Conservation (phyloP, 2,113 vertebrate species). For the Thryonomys swinderianus region DNA sequence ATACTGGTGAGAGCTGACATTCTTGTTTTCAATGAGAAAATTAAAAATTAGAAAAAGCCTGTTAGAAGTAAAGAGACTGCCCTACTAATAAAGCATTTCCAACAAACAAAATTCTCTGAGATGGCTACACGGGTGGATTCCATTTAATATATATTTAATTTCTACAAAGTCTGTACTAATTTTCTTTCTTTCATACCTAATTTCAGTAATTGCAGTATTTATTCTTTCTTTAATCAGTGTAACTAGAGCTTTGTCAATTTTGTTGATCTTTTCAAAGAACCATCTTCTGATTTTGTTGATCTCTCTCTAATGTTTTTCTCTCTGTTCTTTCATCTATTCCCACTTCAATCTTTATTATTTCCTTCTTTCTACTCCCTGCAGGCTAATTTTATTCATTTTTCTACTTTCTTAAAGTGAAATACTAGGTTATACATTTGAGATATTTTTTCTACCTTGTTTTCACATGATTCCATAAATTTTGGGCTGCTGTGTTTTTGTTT, state of each 20-base stretch:
- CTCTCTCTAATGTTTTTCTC: neutral
- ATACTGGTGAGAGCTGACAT: neutral
- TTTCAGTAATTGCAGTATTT: neutral
- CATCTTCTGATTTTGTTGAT: neutral
- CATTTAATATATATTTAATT: neutral
- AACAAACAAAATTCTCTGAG: neutral
- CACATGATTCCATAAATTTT: neutral
- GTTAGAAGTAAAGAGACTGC: neutral
- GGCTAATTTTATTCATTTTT: neutral
- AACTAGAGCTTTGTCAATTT: neutral
- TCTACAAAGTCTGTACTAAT: neutral
- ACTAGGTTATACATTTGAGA: neutral
- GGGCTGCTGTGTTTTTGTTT: neutral
- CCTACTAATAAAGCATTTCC: neutral
- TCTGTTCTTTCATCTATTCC: neutral
- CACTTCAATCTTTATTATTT: neutral
- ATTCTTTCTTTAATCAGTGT: neutral
- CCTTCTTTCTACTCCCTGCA: neutral
- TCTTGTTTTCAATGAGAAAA: constrained; percentile 3
- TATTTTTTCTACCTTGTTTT: neutral
- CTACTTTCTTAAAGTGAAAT: neutral
- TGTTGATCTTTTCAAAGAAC: neutral
- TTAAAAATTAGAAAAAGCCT: neutral
- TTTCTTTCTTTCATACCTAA: neutral
- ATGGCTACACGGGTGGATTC: neutral